Percentiles rank a stretch among this genome's conserved stretches.
These are phyloP conservation scores for Bubo bubo DNA, from an alignment of 2,113 vertebrate genomes.

Conservation along the genomic window DNA sequence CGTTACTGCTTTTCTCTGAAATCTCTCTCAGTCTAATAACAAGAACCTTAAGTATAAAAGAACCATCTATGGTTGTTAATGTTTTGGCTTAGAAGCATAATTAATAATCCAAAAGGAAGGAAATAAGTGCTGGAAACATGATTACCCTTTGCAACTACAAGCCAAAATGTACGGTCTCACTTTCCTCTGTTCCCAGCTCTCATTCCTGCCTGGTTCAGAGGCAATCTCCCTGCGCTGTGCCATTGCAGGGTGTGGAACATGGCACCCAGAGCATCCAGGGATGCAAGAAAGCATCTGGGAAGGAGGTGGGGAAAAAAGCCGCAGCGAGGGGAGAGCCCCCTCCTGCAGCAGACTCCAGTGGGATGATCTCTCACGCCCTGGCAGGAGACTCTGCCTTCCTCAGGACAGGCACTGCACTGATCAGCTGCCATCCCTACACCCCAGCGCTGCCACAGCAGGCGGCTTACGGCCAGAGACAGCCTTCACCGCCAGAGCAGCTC, in stretches of 20 bases:
- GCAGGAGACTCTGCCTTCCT: background rate
- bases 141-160: background rate
- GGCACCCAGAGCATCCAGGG: background rate
- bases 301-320: background rate
- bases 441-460: background rate
- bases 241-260: background rate
- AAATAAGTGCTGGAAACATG: background rate
- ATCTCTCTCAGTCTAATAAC: background rate
- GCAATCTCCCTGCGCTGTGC: background rate
- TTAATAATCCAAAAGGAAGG: constrained; percentile 13
- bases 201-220: background rate
- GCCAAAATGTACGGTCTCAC: background rate
- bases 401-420: too few relatives aligned
- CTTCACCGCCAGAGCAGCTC: background rate
- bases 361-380: background rate
- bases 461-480: background rate
- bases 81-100: constrained; percentile 2
- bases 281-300: background rate
- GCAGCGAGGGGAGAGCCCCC: background rate
- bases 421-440: background rate
- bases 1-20: constrained; percentile 21
- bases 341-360: background rate
- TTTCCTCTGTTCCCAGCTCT: background rate
- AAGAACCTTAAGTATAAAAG: constrained; percentile 27
- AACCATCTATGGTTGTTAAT: background rate